Evolutionary conservation across 64 coral and sea anemone genomes (phyloP), one percentile per base, ranked within the genome.

Genomic region (Montipora efflorescens): DNA sequence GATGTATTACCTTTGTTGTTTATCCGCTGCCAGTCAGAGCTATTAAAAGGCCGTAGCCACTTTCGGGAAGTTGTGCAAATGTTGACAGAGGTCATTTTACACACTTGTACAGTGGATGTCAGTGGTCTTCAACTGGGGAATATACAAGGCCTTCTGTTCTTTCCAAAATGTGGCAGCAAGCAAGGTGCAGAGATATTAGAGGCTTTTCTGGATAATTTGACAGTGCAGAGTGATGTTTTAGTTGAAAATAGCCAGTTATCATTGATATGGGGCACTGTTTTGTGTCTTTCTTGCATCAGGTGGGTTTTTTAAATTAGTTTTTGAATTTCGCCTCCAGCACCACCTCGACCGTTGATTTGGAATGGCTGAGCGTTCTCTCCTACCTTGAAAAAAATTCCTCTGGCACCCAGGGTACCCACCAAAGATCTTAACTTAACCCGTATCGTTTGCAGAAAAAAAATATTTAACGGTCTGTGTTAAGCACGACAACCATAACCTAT

Each of bases 101-200:
- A 53, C 23, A 71, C 13, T 44, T 22, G 67, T 8, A 59, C 77
- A 7, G 43, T 48, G 18, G 61, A 87, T 69, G 55, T 43, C 20
- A 52, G 78, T 93, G 80, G 55, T n/a, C 80, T 83, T 45, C 76
- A 83, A 20, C n/a, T 93, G 36, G 55, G 5, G 16, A 49, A 70
- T 14, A 83, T 72, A 45, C 76, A 93, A 80, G 87, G 71, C 10
- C 10, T 58, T n/a, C 21, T 90, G n/a, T 93, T 75, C 67, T 93
- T 96, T 66, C 90, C 90, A 8, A 96, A 93, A 23, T 84, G 69
- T 70, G 91, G 77, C 12, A 77, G 87, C 1, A 93, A 90, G 16
- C n/a, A 59, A 47, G 79, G 95, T 21, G 52, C 20, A 61, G 57
- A 82, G 93, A 94, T 94, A 48, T 57, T 84, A 16, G 12, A 75